phyloP scores from a whole-genome alignment of 2,888 invertebrate genomes.

The Tromatobia lineatoria region DNA sequence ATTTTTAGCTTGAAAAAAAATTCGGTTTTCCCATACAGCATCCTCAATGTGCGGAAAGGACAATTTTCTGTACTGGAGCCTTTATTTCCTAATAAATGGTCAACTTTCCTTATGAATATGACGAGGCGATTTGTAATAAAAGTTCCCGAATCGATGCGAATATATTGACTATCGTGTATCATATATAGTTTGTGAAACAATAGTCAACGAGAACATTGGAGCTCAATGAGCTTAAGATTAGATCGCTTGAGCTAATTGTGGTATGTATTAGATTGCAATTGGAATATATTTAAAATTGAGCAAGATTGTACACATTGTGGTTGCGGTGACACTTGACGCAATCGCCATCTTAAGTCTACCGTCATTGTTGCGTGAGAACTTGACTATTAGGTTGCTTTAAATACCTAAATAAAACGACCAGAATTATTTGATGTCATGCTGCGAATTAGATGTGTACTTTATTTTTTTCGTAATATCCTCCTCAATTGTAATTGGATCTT shows the following conservation, averaged over 20 bases:
- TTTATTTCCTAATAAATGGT: not conserved
- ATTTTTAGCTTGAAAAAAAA: not conserved
- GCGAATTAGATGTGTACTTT: too few species aligned
- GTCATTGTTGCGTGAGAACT: conserved; percentile 19
- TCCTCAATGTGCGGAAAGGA: too few species aligned
- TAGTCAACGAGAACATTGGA: not conserved
- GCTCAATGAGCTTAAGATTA: not conserved
- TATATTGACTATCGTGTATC: not conserved
- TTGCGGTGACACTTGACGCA: conserved; percentile 15
- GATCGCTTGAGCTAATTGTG: not conserved
- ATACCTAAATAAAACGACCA: not conserved
- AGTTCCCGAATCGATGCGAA: not conserved
- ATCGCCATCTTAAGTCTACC: not conserved
- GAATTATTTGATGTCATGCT: too few species aligned
- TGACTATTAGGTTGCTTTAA: not conserved
- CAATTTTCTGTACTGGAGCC: too few species aligned
- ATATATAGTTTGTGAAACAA: not conserved
- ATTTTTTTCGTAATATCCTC: too few species aligned
- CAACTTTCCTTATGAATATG: not conserved
- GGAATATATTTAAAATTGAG: conserved; percentile 2
- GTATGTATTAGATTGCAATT: conserved; percentile 11
- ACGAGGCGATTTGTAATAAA: not conserved
- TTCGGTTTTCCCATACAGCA: not conserved
- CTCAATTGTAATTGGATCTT: too few species aligned
- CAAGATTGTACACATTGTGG: conserved; percentile 2